Conservation (phyloP, 2,888 invertebrate species). For the Stenoptilia bipunctidactyla region DNA sequence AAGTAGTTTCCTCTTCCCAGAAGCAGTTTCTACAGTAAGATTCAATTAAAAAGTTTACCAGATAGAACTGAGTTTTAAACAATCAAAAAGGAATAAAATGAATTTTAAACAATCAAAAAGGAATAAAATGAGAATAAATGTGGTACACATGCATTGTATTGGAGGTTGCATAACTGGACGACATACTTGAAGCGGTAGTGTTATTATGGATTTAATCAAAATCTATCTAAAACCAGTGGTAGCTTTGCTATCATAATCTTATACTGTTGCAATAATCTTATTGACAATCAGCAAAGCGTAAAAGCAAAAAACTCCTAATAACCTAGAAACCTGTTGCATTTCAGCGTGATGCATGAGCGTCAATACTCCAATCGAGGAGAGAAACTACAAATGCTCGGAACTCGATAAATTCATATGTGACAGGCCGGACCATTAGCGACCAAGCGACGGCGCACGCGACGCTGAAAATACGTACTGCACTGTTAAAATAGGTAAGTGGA, state of each 20-base stretch:
- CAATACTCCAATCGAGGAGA: neutral
- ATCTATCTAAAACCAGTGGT: too few species aligned
- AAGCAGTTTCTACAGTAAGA: too few species aligned
- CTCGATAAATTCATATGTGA: conserved; percentile 28
- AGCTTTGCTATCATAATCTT: neutral
- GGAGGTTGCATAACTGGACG: too few species aligned
- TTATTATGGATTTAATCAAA: too few species aligned
- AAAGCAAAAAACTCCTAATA: neutral
- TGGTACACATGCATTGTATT: too few species aligned
- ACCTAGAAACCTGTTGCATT: neutral
- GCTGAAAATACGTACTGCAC: conserved; percentile 12
- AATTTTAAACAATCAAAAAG: too few species aligned
- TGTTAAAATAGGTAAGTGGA: conserved; percentile 17
- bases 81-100: too few species aligned
- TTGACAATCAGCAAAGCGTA: neutral
- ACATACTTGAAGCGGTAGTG: too few species aligned
- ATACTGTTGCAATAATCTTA: conserved; percentile 4
- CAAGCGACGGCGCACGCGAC: conserved; percentile 14
- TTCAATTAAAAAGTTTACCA: too few species aligned
- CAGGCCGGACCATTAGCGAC: conserved; percentile 13
- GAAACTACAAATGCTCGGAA: conserved; percentile 23
- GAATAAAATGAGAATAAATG: too few species aligned
- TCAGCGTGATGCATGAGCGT: neutral
- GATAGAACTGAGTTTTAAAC: too few species aligned
- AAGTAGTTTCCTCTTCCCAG: too few species aligned